Evolutionary conservation across 2,113 vertebrate species (phyloP).

Genomic region (Enhydra lutris): DNA sequence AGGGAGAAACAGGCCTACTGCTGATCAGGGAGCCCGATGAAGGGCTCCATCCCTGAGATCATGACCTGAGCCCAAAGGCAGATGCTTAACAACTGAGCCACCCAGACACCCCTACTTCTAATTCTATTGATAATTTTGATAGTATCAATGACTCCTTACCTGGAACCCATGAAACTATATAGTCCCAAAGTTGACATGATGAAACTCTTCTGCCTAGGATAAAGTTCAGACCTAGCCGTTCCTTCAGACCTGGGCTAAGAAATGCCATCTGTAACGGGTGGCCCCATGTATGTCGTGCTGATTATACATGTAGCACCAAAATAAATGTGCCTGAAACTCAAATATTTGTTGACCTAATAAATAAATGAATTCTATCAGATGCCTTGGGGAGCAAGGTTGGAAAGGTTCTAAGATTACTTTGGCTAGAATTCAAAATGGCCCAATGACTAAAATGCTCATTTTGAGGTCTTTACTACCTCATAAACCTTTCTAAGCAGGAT

Average conservation of each 20-base stretch:
- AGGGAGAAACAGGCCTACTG: no score
- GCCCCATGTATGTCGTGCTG: neutral
- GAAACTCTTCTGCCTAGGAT: neutral
- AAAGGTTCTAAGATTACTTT: neutral
- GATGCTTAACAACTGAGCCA: no score
- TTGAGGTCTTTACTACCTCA: neutral
- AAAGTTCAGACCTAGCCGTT: neutral
- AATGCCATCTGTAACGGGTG: neutral
- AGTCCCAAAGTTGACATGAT: neutral
- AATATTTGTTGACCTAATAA: neutral
- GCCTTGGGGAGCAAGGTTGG: neutral
- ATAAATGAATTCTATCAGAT: neutral
- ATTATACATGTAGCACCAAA: neutral
- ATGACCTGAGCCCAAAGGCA: no score
- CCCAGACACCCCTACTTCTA: neutral
- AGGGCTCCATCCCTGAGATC: no score
- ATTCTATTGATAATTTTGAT: neutral
- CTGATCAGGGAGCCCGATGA: no score
- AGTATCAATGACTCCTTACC: neutral
- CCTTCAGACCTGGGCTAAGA: neutral
- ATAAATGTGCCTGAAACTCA: neutral
- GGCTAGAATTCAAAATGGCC: neutral
- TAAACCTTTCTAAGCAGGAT: neutral
- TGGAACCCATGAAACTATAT: neutral
- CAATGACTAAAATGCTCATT: neutral